Conservation (phyloP, 2,888 invertebrate species). For the Tachystola acroxantha region DNA sequence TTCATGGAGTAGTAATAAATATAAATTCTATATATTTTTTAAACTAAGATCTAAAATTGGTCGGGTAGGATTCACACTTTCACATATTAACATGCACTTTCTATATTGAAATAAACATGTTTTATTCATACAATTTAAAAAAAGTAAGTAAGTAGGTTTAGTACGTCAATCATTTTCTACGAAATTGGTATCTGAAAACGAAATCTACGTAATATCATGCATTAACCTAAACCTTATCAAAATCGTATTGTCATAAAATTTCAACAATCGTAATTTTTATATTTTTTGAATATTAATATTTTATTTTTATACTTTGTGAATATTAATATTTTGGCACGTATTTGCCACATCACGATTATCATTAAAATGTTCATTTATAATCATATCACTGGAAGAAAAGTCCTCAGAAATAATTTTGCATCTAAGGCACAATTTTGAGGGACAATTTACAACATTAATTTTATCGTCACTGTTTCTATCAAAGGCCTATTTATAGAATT, state of each 20-base stretch:
- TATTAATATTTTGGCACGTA: constrained; percentile 44
- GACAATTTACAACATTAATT: no score
- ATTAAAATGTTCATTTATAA: no score
- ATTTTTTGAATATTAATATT: no score
- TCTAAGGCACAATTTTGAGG: constrained; percentile 64
- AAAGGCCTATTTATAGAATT: no score
- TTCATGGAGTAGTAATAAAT: constrained; percentile 69
- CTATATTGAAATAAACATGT: constrained; percentile 24
- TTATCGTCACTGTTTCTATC: no score
- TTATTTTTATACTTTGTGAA: no score
- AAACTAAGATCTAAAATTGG: constrained; percentile 69
- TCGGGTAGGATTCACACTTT: constrained; percentile 71
- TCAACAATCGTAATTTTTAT: constrained; percentile 2
- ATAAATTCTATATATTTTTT: constrained; percentile 63
- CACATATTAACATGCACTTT: constrained; percentile 36
- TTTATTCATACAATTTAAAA: constrained; percentile 19
- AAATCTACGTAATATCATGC: constrained; percentile 1
- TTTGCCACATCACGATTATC: constrained; percentile 36
- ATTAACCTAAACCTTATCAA: constrained; percentile 2
- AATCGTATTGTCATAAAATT: constrained; percentile 5
- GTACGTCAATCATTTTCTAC: no score
- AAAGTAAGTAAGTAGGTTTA: no score
- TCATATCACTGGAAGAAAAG: constrained; percentile 7
- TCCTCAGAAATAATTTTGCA: constrained; percentile 41
- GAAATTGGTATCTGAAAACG: constrained; percentile 4